phyloP scores from a whole-genome alignment of 2,797 vertebrate species.

The Pseudochromis fuscus region DNA sequence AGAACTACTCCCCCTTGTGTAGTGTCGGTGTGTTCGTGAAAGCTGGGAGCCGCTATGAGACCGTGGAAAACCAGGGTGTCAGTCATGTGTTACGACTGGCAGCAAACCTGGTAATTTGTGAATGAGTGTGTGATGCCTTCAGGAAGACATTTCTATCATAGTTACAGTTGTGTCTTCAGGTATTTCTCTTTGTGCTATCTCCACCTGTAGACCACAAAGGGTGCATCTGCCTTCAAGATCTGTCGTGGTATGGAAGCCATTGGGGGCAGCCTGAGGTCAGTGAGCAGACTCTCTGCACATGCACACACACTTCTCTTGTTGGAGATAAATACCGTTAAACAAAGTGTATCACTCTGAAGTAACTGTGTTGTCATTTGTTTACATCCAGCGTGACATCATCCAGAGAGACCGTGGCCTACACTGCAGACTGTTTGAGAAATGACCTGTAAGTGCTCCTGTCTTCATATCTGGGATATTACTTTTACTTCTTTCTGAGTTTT shows the following conservation, averaged over 20 bases:
- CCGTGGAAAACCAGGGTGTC: slow-evolving; percentile 86
- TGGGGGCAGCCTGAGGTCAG: slow-evolving; percentile 92
- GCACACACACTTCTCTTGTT: slow-evolving; percentile 3
- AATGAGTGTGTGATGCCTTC: slow-evolving; percentile 11
- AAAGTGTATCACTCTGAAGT: not conserved
- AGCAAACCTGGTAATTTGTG: slow-evolving; percentile 88
- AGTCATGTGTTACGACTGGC: slow-evolving; percentile 92
- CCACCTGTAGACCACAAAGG: slow-evolving; percentile 89
- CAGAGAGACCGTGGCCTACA: slow-evolving; percentile 90
- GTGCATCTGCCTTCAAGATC: slow-evolving; percentile 92
- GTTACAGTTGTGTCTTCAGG: too few relatives aligned
- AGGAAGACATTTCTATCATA: too few relatives aligned
- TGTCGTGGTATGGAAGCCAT: slow-evolving; percentile 91
- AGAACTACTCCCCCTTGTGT: slow-evolving; percentile 91
- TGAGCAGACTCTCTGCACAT: slow-evolving; percentile 34
- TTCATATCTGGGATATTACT: not conserved
- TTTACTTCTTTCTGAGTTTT: not conserved
- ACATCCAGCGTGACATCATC: slow-evolving; percentile 87
- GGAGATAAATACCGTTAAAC: slow-evolving; percentile 28
- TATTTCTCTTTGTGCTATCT: not conserved
- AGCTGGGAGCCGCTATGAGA: slow-evolving; percentile 92
- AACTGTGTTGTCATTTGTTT: slow-evolving; percentile 37
- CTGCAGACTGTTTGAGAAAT: slow-evolving; percentile 89
- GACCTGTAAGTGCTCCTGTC: slow-evolving; percentile 86
- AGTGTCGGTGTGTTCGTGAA: slow-evolving; percentile 93